Evolutionary conservation across 2,888 invertebrate species (phyloP), one percentile per base, ranked within the genome.

Genomic region (Athetis lepigone): DNA sequence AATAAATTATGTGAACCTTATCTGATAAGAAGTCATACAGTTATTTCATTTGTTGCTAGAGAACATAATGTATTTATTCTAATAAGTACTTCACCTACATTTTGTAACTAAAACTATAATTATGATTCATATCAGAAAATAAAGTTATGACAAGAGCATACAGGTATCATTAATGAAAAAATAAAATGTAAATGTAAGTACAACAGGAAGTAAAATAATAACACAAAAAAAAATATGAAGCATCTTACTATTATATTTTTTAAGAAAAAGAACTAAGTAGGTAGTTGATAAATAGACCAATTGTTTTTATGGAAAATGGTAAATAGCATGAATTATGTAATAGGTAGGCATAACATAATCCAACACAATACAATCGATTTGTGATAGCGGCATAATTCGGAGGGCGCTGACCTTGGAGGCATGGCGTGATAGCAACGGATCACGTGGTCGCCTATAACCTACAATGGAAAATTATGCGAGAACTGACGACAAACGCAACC

Each of bases 391-490:
- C 70, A 69, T 51, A 70, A 63, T 55, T 21, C 62, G 52, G 61
- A 70, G 76, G 58, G 43, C 57, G 39, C 63, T 68, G 63, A 74
- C 77, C 77, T 74, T 77, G 66, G 46, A 21, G 21, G 23, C 39
- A 69, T 67, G 63, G 67, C 75, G 68, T 62, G 72, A 76, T 69
- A 62, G 56, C 45, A 65, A 55, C 54, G 45, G 29, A 9, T 81
- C 81, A 82, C 82, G 73, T 82, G 82, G 74, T 50, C 4, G 33
- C 49, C 39, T 45, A 61, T 81, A 81, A 81, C 81, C 81, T 77
- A 68, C 18, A 73, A 56, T 39, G 46, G 29, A 16, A 47, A 51
- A 64, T 52, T 45, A 29, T 29, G 43, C 47, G 37, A 25, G 21
- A n/a, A 13, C 5, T 13, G 25, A 21, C 45, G 40, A 37, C 29